These are phyloP conservation scores for Trichosurus vulpecula DNA, from an alignment of 2,797 vertebrate species.

Conservation along the genomic window DNA sequence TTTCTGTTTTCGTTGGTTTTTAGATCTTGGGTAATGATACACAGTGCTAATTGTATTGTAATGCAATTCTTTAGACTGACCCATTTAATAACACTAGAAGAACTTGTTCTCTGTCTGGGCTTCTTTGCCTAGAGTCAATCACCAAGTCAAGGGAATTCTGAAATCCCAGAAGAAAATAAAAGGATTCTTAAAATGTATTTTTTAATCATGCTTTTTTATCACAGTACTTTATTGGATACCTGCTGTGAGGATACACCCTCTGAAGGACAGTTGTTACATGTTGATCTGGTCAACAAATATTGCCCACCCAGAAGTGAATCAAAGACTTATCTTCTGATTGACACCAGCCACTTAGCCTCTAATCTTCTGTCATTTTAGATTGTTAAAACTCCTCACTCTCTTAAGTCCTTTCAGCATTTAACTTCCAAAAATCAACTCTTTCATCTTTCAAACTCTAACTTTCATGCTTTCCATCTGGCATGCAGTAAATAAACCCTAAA, in stretches of 20 bases:
- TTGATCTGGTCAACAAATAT: background rate
- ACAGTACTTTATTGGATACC: background rate
- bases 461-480: background rate
- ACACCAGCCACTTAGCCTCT: background rate
- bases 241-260: background rate
- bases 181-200: slow-evolving; percentile 24
- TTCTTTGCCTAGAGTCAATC: slow-evolving; percentile 41
- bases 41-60: slow-evolving; percentile 44
- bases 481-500: background rate
- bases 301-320: background rate
- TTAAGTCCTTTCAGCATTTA: background rate
- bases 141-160: slow-evolving; percentile 55
- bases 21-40: slow-evolving; percentile 54
- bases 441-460: background rate
- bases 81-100: slow-evolving; percentile 67
- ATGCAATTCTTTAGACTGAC: slow-evolving; percentile 62
- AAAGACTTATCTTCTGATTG: background rate
- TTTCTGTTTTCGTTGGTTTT: slow-evolving; percentile 73
- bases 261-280: background rate
- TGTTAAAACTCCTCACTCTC: background rate
- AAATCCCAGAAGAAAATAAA: background rate
- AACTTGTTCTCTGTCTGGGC: slow-evolving; percentile 68
- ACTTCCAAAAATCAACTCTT: background rate
- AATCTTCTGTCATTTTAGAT: slow-evolving; percentile 16
- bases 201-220: background rate